Percentiles rank a stretch among this genome's conserved stretches.
These are phyloP conservation scores for Eupithecia dodoneata DNA, from an alignment of 2,888 invertebrate species.

Conservation along the genomic window DNA sequence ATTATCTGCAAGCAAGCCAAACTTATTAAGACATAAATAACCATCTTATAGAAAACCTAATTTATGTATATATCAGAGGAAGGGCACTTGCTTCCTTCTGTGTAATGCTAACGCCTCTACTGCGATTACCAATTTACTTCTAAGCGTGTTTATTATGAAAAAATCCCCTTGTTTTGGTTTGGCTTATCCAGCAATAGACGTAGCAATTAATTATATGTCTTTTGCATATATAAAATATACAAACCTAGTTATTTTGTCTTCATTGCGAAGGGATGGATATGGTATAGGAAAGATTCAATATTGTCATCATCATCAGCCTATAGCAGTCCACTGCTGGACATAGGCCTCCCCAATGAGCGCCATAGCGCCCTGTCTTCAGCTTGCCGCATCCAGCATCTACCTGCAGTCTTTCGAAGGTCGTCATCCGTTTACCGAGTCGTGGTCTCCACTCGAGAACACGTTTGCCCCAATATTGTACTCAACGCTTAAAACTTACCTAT, in stretches of 20 bases:
- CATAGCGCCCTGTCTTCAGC: too few species aligned
- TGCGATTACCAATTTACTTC: neutral
- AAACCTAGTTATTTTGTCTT: neutral
- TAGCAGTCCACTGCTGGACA: too few species aligned
- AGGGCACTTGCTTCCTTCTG: neutral
- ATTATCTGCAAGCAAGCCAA: slow-evolving; percentile 7
- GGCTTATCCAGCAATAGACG: neutral
- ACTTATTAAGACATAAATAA: neutral
- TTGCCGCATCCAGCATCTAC: too few species aligned
- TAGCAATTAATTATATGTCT: too few species aligned
- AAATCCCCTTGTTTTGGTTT: neutral
- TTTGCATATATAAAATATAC: too few species aligned
- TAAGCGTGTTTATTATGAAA: neutral
- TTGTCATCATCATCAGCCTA: too few species aligned
- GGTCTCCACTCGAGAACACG: too few species aligned
- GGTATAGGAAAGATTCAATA: neutral
- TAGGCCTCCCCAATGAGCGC: too few species aligned
- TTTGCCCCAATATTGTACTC: neutral
- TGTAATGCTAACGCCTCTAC: neutral
- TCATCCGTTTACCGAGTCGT: too few species aligned
- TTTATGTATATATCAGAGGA: neutral
- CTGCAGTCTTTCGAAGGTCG: too few species aligned
- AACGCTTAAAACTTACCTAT: neutral
- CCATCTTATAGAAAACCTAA: neutral
- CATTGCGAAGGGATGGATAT: neutral